Base-by-base conservation (phyloP, 2,888 invertebrate genomes). In the Orchesellides sinensis region DNA sequence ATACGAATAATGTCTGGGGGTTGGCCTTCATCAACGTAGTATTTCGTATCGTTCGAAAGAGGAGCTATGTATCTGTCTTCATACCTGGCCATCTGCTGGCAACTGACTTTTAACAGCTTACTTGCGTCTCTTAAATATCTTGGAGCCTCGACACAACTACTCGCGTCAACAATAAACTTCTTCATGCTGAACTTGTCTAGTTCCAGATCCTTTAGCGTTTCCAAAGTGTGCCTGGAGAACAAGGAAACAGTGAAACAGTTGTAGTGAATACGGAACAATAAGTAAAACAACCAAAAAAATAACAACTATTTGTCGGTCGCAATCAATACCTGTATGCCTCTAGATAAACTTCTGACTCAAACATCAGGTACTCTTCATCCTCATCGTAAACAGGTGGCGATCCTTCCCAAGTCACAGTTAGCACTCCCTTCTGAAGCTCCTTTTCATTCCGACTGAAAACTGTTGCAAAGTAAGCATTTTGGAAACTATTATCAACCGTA, bases 241-340 rank as follows among this genome's bases (percentile, higher is more conserved):
- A n/a, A n/a, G n/a, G n/a, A n/a, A n/a, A n/a, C n/a, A n/a, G n/a
- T n/a, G n/a, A n/a, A n/a, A n/a, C n/a, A n/a, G n/a, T n/a, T n/a
- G n/a, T n/a, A n/a, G n/a, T n/a, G n/a, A n/a, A n/a, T n/a, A n/a
- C n/a, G n/a, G n/a, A n/a, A n/a, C n/a, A n/a, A n/a, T n/a, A n/a
- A n/a, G n/a, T n/a, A n/a, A n/a, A n/a, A n/a, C n/a, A n/a, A n/a
- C n/a, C n/a, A n/a, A n/a, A n/a, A n/a, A n/a, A n/a, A n/a, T n/a
- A n/a, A n/a, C n/a, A n/a, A n/a, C n/a, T n/a, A n/a, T n/a, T n/a
- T n/a, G n/a, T n/a, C n/a, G n/a, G n/a, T n/a, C n/a, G n/a, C n/a
- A n/a, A n/a, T n/a, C n/a, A n/a, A n/a, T 94, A 93, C 84, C 93
- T 92, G 89, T 96, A 96, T 0, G 96, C 95, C 89, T 96, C 96